Base-by-base conservation (phyloP, 2,797 vertebrate species). In the Euthynnus affinis region DNA sequence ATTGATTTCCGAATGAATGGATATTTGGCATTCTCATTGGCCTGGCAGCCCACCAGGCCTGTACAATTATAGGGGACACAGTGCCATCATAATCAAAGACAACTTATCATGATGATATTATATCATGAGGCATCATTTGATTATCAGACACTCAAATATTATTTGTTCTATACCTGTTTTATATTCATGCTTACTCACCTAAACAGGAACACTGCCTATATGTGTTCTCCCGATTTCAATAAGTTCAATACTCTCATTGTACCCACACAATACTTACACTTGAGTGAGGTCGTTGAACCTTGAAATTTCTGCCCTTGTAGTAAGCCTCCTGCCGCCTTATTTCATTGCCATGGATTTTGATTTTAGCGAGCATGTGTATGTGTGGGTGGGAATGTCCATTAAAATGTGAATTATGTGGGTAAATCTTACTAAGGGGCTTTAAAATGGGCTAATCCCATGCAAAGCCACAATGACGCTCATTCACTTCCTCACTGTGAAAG, bases 351-450 rank as follows among this genome's bases (percentile, higher is more conserved):
- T 3, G 46, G 78, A 84, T 88, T 90, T 77, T 74, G 68, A 89
- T 88, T 86, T 85, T 67, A 61, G 63, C 70, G 44, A 32, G 64
- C 75, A 74, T 75, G 71, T 64, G 75, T 78, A 71, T 70, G 79
- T 83, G 85, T 86, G 80, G 74, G 83, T 86, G 83, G 79, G 90
- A 91, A 90, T 89, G 87, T 87, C 87, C 77, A 84, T 82, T 89
- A 91, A 90, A 91, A 92, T 92, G 90, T 86, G 88, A 93, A 91
- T 90, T 89, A 92, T 92, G 92, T 91, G 83, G 82, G 70, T 89
- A 92, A 92, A 90, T 92, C 93, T 90, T 86, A 85, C 72, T 92
- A 89, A 92, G 88, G 86, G 87, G 92, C 90, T 94, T 94, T 93
- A 92, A 94, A 93, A 91, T 91, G 88, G 90, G 90, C 89, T 93